Conservation (phyloP, 2,797 vertebrate species). For the Tinamus major region DNA sequence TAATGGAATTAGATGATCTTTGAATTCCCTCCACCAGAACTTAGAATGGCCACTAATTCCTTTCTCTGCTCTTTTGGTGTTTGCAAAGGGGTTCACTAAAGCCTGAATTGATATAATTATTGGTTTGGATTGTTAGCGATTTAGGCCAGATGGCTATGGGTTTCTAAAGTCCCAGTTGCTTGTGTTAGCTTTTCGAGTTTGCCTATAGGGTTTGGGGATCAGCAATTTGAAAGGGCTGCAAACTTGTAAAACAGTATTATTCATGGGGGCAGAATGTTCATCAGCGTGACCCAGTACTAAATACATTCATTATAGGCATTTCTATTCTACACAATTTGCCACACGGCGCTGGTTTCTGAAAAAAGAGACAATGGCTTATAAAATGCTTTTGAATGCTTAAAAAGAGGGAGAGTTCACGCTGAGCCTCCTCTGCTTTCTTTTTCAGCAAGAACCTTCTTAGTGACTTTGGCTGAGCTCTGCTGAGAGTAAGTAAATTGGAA, state of each 20-base stretch:
- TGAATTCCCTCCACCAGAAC: conserved; percentile 75
- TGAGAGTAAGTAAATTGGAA: conserved; percentile 65
- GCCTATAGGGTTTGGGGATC: conserved; percentile 83
- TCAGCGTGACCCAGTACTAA: conserved; percentile 89
- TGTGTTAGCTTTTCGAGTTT: conserved; percentile 85
- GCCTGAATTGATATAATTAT: conserved; percentile 88
- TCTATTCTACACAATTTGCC: conserved; percentile 90
- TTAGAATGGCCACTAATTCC: conserved; percentile 80
- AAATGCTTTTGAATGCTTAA: conserved; percentile 83
- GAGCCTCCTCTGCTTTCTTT: conserved; percentile 72
- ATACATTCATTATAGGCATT: conserved; percentile 92
- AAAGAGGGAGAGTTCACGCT: conserved; percentile 72
- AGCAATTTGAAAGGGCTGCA: conserved; percentile 80
- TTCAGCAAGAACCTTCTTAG: conserved; percentile 65
- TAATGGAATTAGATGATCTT: conserved; percentile 83
- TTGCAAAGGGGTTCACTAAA: conserved; percentile 77
- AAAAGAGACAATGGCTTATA: conserved; percentile 82
- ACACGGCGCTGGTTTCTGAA: conserved; percentile 85
- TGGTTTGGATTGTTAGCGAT: conserved; percentile 85
- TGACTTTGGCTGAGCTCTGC: conserved; percentile 74
- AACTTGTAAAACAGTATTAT: conserved; percentile 87
- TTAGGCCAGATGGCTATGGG: conserved; percentile 89
- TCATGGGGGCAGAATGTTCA: conserved; percentile 89
- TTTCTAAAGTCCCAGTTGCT: conserved; percentile 84
- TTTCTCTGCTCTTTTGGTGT: conserved; percentile 82